These are phyloP conservation scores for Pyrgilauda ruficollis DNA, from an alignment of 2,113 vertebrate genomes.

Conservation along the genomic window DNA sequence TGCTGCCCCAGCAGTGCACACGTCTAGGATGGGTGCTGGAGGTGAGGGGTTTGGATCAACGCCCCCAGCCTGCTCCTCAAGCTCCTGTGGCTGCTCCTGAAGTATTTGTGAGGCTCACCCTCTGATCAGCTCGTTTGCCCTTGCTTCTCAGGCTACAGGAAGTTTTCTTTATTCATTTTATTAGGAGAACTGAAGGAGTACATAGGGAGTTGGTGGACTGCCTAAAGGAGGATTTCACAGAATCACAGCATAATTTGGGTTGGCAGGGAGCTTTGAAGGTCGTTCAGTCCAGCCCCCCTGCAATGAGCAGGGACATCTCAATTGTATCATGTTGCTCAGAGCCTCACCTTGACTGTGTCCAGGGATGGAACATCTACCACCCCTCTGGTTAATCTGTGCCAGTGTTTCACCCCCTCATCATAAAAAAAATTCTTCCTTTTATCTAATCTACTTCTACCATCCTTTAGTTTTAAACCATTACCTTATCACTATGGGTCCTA, in stretches of 20 bases:
- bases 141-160: background rate
- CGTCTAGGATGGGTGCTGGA: fast-evolving
- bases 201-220: background rate
- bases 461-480: background rate
- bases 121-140: background rate
- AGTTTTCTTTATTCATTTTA: background rate
- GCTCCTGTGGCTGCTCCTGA: background rate
- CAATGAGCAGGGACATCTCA: background rate
- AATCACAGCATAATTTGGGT: background rate
- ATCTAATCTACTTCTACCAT: background rate
- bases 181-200: background rate
- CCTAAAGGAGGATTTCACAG: background rate
- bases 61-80: background rate
- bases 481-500: background rate
- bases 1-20: background rate
- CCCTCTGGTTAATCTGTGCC: background rate
- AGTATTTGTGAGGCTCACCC: background rate
- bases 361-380: background rate
- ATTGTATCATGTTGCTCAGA: background rate
- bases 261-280: background rate
- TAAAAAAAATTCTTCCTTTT: background rate
- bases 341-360: background rate
- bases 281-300: background rate
- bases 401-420: background rate
- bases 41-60: background rate